phyloP scores from a whole-genome alignment of 2,888 invertebrate species.

The Drosophila stalkeri region DNA sequence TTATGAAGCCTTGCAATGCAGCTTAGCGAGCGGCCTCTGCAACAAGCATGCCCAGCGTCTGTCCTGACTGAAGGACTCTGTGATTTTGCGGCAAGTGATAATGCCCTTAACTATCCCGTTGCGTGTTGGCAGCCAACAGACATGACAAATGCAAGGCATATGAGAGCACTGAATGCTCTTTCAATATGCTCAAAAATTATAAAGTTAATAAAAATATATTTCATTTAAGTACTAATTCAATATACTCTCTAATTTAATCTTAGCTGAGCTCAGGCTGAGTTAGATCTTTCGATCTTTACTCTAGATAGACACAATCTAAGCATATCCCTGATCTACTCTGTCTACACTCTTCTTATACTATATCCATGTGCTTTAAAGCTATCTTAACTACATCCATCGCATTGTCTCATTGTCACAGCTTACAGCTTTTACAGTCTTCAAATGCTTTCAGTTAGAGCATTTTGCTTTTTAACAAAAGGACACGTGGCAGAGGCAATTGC shows the following conservation, averaged over 20 bases:
- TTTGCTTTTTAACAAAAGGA: conserved; percentile 13
- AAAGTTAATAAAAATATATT: background rate
- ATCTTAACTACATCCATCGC: background rate
- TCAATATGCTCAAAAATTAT: background rate
- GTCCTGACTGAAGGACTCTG: conserved; percentile 33
- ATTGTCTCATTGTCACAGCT: background rate
- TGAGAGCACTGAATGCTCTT: background rate
- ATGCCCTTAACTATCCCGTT: conserved; percentile 30
- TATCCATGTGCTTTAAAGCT: background rate
- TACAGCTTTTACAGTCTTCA: background rate
- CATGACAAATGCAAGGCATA: background rate
- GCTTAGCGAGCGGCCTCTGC: conserved; percentile 44
- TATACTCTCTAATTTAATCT: background rate
- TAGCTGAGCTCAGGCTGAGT: background rate
- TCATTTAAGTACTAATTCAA: background rate
- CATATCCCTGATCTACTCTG: background rate
- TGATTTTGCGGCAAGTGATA: conserved; percentile 35
- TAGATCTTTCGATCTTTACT: background rate
- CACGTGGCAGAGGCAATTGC: conserved; percentile 62
- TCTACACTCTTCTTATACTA: background rate
- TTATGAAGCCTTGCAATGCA: conserved; percentile 72
- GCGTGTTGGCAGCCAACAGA: background rate
- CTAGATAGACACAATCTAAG: background rate
- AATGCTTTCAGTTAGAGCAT: background rate
- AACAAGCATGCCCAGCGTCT: conserved; percentile 38